A percentile compares a stretch with the other conserved stretches of the same genome.
Evolutionary conservation across 2,113 vertebrate genomes (phyloP).

Genomic region (Carettochelys insculpta): DNA sequence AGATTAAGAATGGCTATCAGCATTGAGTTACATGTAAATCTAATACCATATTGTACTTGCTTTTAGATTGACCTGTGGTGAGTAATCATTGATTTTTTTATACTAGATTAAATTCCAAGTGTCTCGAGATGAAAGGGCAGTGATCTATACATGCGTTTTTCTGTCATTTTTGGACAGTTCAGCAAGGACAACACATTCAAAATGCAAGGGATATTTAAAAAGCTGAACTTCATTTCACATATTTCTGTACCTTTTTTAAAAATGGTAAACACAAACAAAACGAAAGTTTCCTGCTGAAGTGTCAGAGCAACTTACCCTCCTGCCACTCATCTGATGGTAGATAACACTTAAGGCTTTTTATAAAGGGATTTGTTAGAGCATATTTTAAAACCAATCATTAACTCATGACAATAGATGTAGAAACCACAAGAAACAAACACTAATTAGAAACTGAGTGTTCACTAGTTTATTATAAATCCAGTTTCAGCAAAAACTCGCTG

Average conservation of each 20-base stretch:
- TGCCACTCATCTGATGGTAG: not conserved
- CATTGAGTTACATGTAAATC: conserved; percentile 7
- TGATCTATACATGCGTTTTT: not conserved
- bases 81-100: conserved; percentile 39
- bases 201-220: not conserved
- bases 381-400: not conserved
- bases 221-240: not conserved
- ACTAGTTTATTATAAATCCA: accelerated
- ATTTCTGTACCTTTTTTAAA: not conserved
- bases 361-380: not conserved
- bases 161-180: not conserved
- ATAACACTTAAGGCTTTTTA: not conserved
- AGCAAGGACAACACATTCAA: not conserved
- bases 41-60: conserved; percentile 15
- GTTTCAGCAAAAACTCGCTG: not conserved
- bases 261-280: too few relatives aligned
- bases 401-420: not conserved
- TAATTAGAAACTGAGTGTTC: not conserved
- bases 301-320: not conserved
- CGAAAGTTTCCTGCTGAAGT: not conserved
- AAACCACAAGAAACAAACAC: not conserved
- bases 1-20: conserved; percentile 5
- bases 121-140: not conserved
- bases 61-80: conserved; percentile 29
- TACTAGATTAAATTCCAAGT: conserved; percentile 15